Conservation (phyloP, 2,888 invertebrate species). For the Leucania comma region DNA sequence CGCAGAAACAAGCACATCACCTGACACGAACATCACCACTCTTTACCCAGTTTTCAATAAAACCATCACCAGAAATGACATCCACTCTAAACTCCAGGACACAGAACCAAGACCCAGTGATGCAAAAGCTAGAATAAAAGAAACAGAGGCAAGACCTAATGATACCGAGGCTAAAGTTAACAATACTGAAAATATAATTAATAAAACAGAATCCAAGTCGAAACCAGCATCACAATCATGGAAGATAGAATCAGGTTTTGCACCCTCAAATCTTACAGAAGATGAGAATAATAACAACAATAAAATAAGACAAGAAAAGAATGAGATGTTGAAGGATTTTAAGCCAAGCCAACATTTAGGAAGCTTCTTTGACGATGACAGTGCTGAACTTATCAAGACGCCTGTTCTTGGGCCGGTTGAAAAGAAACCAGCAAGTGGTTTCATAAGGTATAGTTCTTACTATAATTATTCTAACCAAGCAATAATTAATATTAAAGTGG, state of each 20-base stretch:
- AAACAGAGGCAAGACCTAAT: slow-evolving; percentile 2
- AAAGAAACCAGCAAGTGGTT: slow-evolving; percentile 72
- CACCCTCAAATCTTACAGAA: slow-evolving; percentile 68
- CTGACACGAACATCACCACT: slow-evolving; percentile 76
- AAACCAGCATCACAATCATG: slow-evolving; percentile 69
- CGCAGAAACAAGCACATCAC: slow-evolving; percentile 66
- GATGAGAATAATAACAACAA: slow-evolving; percentile 61
- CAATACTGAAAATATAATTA: slow-evolving; percentile 16
- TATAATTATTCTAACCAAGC: background rate
- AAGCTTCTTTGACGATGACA: slow-evolving; percentile 84
- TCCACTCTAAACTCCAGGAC: slow-evolving; percentile 44
- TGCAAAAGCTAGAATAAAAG: slow-evolving; percentile 18
- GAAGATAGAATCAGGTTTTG: slow-evolving; percentile 78
- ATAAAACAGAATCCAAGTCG: slow-evolving; percentile 17
- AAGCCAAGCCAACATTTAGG: slow-evolving; percentile 89
- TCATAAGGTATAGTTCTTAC: slow-evolving; percentile 70
- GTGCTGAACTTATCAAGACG: slow-evolving; percentile 57
- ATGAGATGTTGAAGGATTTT: slow-evolving; percentile 75
- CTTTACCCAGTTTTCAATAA: slow-evolving; percentile 76
- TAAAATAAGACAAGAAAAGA: slow-evolving; percentile 39
- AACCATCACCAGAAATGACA: slow-evolving; percentile 51
- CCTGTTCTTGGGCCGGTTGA: slow-evolving; percentile 59
- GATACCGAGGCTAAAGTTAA: background rate
- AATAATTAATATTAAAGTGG: background rate
- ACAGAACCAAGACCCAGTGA: slow-evolving; percentile 42